A percentile compares a stretch with the other conserved stretches of the same genome.
Conservation (phyloP, 2,888 invertebrate genomes). For the Caenorhabditis sp. region DNA sequence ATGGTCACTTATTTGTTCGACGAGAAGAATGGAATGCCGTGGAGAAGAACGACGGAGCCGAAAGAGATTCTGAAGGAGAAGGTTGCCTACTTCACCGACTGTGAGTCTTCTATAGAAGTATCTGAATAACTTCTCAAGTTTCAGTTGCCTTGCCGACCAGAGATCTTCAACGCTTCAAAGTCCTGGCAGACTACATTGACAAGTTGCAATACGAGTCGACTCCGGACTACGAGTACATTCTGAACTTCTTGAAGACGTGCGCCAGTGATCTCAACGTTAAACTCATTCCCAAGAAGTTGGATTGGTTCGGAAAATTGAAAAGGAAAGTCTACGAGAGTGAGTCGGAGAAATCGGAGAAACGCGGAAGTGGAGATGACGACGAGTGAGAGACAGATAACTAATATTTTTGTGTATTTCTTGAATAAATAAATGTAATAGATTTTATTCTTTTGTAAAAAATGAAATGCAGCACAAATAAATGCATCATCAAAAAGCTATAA, state of each 20-base stretch:
- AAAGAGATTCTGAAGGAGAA: constrained; percentile 54
- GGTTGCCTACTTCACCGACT: constrained; percentile 31
- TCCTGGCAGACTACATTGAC: constrained; percentile 44
- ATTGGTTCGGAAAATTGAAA: constrained; percentile 65
- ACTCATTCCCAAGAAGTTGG: constrained; percentile 49
- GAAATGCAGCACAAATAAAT: no score
- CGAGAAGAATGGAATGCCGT: constrained; percentile 64
- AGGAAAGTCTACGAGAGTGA: constrained; percentile 39
- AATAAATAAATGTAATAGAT: not conserved
- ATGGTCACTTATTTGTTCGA: constrained; percentile 69
- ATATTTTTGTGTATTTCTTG: not conserved
- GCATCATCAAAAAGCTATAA: no score
- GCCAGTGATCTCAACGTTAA: constrained; percentile 47
- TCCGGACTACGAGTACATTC: constrained; percentile 59
- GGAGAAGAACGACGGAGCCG: constrained; percentile 23
- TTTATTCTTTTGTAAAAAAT: no score
- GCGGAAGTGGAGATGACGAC: constrained; percentile 31
- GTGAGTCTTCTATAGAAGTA: constrained; percentile 14
- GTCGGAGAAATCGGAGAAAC: constrained; percentile 31
- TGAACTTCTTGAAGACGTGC: constrained; percentile 32
- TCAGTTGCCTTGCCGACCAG: constrained; percentile 3
- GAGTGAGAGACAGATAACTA: not conserved
- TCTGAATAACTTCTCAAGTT: not conserved
- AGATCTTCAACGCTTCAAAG: constrained; percentile 25
- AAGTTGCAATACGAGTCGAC: constrained; percentile 52